These are phyloP conservation scores for Oscheius sp. DNA, from an alignment of 2,888 invertebrate species.

Conservation along the genomic window DNA sequence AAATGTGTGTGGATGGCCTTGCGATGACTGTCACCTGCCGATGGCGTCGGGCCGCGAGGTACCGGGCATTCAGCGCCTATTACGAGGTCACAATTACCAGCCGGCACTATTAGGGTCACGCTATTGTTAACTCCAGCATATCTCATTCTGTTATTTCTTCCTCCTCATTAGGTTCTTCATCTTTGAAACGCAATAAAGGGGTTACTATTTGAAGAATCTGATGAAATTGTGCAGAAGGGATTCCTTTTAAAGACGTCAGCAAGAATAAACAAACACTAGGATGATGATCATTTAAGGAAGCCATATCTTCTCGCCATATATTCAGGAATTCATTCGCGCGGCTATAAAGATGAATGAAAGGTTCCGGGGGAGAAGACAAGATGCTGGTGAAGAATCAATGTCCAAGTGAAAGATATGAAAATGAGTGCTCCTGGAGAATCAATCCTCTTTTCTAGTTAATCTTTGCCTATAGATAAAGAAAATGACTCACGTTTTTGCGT, in stretches of 20 bases:
- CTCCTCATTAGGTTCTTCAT: no score
- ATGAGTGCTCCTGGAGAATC: neutral
- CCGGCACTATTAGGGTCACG: conserved; percentile 6
- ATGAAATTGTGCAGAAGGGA: no score
- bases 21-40: conserved; percentile 24
- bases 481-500: conserved; percentile 7
- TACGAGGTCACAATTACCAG: conserved; percentile 24
- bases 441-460: neutral
- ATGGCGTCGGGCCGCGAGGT: conserved; percentile 7
- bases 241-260: no score
- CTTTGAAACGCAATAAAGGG: no score
- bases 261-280: no score
- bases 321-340: neutral
- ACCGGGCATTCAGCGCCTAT: conserved; percentile 19
- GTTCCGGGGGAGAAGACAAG: neutral
- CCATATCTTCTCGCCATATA: neutral
- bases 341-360: conserved; percentile 12
- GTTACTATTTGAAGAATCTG: no score
- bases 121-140: no score
- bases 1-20: conserved; percentile 25
- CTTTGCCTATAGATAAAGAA: no score
- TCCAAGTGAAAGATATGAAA: neutral
- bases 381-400: neutral
- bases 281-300: neutral
- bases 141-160: no score